Evolutionary conservation across 2,888 invertebrate genomes (phyloP), one percentile per base, ranked within the genome.

Genomic region (Platypus cylindrus): DNA sequence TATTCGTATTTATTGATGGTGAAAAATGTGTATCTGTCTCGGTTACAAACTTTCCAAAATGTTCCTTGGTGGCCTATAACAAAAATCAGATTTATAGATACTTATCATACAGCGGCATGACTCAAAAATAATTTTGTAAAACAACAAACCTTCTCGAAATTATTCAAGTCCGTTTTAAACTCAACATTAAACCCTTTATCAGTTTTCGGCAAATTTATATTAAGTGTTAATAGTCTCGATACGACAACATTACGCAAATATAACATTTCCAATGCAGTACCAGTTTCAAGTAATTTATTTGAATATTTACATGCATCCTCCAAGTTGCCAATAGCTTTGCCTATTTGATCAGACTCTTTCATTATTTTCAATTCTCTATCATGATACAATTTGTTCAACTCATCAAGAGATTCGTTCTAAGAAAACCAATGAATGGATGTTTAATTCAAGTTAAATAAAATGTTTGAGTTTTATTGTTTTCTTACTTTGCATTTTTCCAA

Each of bases 301-400:
- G 89, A 79, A 56, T 89, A 93, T 50, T 79, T 78, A 54, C 83
- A 83, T 7, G 89, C 89, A 54, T 85, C 83, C 52, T 87, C 84
- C 42, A 91, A 78, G 50, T 82, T 78, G 43, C 80, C 82, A 43
- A 83, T 78, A 3, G 80, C 81, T 55, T 85, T 86, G 50, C 84
- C 87, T 35, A 90, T 75, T 27, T 54, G 51, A 54, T 84, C 81
- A 54, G 81, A 77, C 41, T 82, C 68, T 55, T 90, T 89, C 89
- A 91, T 91, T 20, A 91, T 79, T 59, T 82, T 79, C 23, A 91
- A 67, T 60, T 90, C 90, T 40, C 87, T 75, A 52, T 82, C 78
- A 39, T 81, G 80, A 59, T 93, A 90, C 43, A 85, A 60, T 44
- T 71, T 71, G 49, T 79, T 77, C 28, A 87, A 67, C 53, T 82